Evolutionary conservation across 64 coral and sea anemone species (phyloP).

Genomic region (Porites australiensis): DNA sequence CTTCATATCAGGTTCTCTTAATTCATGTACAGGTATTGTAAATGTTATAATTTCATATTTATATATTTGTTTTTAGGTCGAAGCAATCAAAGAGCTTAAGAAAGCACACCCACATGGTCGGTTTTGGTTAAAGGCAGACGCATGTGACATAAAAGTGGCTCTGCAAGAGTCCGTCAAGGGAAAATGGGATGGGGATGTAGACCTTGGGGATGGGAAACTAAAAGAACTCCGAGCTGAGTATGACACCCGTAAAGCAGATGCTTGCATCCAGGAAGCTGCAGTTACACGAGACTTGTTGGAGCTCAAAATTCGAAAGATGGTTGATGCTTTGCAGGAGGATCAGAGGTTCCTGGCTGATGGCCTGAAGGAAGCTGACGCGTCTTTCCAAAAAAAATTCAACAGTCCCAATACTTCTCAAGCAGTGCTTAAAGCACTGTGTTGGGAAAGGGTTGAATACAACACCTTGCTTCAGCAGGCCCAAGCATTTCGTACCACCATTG

Average conservation of each 20-base stretch:
- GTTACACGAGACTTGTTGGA: neutral
- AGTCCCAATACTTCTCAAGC: constrained; percentile 20
- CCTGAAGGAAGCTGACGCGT: neutral
- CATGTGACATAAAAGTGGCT: constrained; percentile 20
- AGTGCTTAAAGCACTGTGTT: constrained; percentile 27
- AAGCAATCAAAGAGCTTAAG: neutral
- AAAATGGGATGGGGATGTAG: constrained; percentile 24
- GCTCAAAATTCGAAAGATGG: neutral
- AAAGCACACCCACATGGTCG: neutral
- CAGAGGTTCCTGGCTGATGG: constrained; percentile 9
- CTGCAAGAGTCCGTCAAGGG: constrained; percentile 1
- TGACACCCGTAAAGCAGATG: neutral
- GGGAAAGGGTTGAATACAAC: constrained; percentile 63
- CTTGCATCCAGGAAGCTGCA: no score
- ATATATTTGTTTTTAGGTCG: neutral
- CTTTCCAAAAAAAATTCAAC: constrained; percentile 36
- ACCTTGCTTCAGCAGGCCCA: constrained; percentile 59
- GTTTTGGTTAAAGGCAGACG: constrained; percentile 29
- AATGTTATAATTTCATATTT: neutral
- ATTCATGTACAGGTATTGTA: no score
- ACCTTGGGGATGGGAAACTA: neutral
- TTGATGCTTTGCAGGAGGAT: neutral
- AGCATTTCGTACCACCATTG: neutral
- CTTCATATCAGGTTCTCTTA: no score
- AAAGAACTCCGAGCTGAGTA: neutral